Evolutionary conservation across 2,888 invertebrate species (phyloP), one percentile per base, ranked within the genome.

Genomic region (Zonitis immaculata): DNA sequence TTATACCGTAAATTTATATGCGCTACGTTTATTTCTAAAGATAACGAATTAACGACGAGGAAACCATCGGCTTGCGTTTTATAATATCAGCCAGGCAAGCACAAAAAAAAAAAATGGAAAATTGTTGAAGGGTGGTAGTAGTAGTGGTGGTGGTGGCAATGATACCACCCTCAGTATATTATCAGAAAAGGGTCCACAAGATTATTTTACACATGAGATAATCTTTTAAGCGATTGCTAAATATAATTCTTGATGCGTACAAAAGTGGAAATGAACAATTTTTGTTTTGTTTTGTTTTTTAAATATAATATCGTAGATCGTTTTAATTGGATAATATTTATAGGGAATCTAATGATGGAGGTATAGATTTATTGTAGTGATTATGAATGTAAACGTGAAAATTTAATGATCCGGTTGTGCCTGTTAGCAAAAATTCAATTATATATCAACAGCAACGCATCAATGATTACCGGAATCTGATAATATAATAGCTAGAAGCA

Each of bases 281-380:
- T n/a, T n/a, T n/a, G n/a, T n/a, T n/a, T n/a, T 48, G 44, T 32
- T 49, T 52, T 52, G 45, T 49, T 43, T 43, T 45, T 27, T 49
- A 42, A 49, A 35, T 51, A 51, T 58, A 59, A 54, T 54, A 57
- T 53, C 56, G 44, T 54, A 51, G 59, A 60, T 57, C 60, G 58
- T 57, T 63, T 64, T 67, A 67, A 68, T 68, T 67, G 66, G 63
- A 66, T 64, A 58, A 62, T 66, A 62, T 66, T 67, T 66, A 63
- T 60, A 58, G 59, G 59, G 51, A 32, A 49, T 62, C 65, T 66
- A 68, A 67, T 66, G 66, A 66, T 60, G 58, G 59, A 53, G 3
- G 3, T 22, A 5, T 22, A 22, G 22, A 22, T 22, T 22, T 35
- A 14, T 14, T 14, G 14, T 32, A 3, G 32, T 27, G 27, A 11